Percentiles rank a stretch among this genome's conserved stretches.
phyloP scores from a whole-genome alignment of 1,140 invertebrate genomes.

The Adoxophyes honmai region DNA sequence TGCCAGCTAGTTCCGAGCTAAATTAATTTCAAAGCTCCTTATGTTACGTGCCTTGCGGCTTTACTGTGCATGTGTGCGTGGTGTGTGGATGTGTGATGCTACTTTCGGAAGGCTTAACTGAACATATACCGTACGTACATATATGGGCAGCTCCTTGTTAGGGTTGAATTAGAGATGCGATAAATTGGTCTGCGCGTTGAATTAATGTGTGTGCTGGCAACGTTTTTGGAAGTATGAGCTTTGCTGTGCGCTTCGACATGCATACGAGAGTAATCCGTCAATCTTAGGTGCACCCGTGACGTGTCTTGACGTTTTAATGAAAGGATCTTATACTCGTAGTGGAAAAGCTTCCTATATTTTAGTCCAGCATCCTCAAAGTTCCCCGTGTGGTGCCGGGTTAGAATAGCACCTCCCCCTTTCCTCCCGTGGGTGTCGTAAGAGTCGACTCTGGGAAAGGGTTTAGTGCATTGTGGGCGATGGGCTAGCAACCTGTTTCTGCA shows the following conservation, averaged over 20 bases:
- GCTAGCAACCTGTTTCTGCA: no score
- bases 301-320: no score
- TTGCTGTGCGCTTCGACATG: neutral
- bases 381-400: no score
- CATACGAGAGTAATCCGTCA: no score
- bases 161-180: conserved; percentile 67
- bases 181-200: conserved; percentile 59
- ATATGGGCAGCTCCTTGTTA: conserved; percentile 62
- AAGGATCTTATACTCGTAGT: no score
- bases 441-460: no score
- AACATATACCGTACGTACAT: conserved; percentile 42
- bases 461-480: no score
- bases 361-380: no score
- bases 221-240: conserved; percentile 20
- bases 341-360: no score
- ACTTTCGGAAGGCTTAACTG: conserved; percentile 70
- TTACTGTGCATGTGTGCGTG: conserved; percentile 59
- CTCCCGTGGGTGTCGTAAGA: no score
- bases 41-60: conserved; percentile 76
- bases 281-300: no score
- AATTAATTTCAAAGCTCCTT: conserved; percentile 78
- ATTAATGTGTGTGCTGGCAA: conserved; percentile 33
- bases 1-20: conserved; percentile 76
- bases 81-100: conserved; percentile 33
- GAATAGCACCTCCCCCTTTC: no score